Conservation (phyloP, 2,113 vertebrate genomes). For the Nematolebias whitei region DNA sequence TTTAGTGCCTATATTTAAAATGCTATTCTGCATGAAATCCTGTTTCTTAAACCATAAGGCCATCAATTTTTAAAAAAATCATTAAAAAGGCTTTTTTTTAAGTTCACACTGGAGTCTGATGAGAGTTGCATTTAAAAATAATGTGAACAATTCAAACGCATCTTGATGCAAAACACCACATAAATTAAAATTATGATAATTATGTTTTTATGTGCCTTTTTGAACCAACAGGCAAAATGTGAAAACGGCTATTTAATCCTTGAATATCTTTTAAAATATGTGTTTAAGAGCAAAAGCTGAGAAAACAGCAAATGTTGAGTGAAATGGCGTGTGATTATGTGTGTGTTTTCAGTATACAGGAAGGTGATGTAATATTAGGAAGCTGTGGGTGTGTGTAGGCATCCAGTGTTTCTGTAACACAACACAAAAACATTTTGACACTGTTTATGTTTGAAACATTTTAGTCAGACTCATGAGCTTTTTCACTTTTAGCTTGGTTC, state of each 20-base stretch:
- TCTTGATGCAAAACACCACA: too few relatives aligned
- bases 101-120: too few relatives aligned
- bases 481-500: slow-evolving; percentile 41
- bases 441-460: slow-evolving; percentile 55
- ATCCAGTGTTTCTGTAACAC: slow-evolving; percentile 31
- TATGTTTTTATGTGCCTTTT: background rate
- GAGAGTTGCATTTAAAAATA: too few relatives aligned
- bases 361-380: slow-evolving; percentile 54
- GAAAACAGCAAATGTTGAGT: slow-evolving; percentile 13
- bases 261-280: slow-evolving; percentile 17
- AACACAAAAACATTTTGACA: slow-evolving; percentile 36
- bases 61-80: too few relatives aligned
- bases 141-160: too few relatives aligned
- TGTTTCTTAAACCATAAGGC: too few relatives aligned
- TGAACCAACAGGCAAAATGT: background rate
- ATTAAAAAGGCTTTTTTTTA: too few relatives aligned
- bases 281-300: slow-evolving; percentile 3
- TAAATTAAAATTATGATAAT: too few relatives aligned
- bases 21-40: too few relatives aligned
- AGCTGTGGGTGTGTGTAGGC: slow-evolving; percentile 55
- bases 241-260: background rate
- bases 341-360: slow-evolving; percentile 3
- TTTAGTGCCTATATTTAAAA: too few relatives aligned
- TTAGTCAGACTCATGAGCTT: slow-evolving; percentile 38
- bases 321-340: slow-evolving; percentile 1